Percentiles rank a stretch among this genome's conserved stretches.
Evolutionary conservation across 1,140 invertebrate genomes (phyloP).

Genomic region (Bombus confusus): DNA sequence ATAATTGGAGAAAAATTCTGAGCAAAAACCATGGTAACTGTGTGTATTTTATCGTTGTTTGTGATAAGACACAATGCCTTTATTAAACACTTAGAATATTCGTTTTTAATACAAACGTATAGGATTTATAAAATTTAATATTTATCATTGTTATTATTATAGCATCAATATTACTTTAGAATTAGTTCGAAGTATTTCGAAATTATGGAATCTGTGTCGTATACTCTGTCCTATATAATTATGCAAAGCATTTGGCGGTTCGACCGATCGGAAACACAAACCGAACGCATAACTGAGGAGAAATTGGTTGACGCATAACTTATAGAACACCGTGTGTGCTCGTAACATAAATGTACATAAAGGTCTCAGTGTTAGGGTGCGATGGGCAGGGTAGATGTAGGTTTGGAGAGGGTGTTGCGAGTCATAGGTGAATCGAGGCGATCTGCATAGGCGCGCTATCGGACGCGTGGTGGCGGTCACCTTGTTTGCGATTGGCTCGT

Average conservation of each 20-base stretch:
- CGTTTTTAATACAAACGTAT: too few species aligned
- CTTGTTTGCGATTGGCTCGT: slow-evolving; percentile 64
- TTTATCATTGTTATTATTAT: too few species aligned
- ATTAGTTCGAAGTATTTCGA: too few species aligned
- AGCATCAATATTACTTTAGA: too few species aligned
- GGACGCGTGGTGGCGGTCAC: slow-evolving; percentile 32
- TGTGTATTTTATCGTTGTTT: neutral
- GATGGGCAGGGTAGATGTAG: neutral
- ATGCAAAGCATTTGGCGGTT: too few species aligned
- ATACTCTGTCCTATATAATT: too few species aligned
- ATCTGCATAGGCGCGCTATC: slow-evolving; percentile 46
- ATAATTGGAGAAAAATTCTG: neutral
- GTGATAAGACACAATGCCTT: neutral
- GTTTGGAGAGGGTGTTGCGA: neutral
- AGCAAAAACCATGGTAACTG: neutral
- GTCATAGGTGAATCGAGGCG: slow-evolving; percentile 21
- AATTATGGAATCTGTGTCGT: too few species aligned
- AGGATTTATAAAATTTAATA: too few species aligned
- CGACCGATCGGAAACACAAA: too few species aligned
- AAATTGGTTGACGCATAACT: neutral
- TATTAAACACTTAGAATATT: too few species aligned
- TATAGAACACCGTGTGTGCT: neutral
- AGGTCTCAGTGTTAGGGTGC: neutral
- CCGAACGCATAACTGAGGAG: neutral
- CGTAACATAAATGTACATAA: slow-evolving; percentile 1